A percentile compares a stretch with the other conserved stretches of the same genome.
Evolutionary conservation across 2,797 vertebrate genomes (phyloP).

Genomic region (Chromobotia macracanthus): DNA sequence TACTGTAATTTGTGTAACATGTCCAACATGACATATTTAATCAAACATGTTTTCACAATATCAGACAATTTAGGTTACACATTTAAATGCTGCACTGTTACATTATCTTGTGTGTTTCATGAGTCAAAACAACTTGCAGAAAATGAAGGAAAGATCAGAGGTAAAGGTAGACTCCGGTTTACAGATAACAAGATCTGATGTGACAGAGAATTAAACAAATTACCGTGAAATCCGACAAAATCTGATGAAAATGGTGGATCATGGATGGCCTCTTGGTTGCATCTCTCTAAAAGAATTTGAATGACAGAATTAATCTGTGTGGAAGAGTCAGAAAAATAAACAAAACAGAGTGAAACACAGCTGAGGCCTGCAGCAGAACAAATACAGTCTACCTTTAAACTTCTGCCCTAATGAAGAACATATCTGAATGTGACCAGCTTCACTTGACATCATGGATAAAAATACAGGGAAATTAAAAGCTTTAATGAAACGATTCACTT

Average conservation of each 20-base stretch:
- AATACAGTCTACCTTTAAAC: slow-evolving; percentile 36
- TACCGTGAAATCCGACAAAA: slow-evolving; percentile 41
- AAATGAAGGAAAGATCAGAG: background rate
- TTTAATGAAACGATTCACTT: background rate
- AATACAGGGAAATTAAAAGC: background rate
- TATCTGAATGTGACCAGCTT: background rate
- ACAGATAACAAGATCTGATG: slow-evolving; percentile 49
- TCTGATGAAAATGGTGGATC: slow-evolving; percentile 43
- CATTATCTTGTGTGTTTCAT: background rate
- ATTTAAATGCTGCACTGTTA: background rate
- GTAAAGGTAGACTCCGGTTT: slow-evolving; percentile 15
- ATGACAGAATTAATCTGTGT: slow-evolving; percentile 36
- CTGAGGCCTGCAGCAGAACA: background rate
- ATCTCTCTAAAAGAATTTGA: slow-evolving; percentile 43
- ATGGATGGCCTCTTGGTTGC: slow-evolving; percentile 35
- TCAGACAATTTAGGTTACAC: slow-evolving; percentile 15
- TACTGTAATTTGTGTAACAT: slow-evolving; percentile 6
- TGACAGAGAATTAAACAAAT: slow-evolving; percentile 41
- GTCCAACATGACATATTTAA: background rate
- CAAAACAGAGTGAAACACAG: slow-evolving; percentile 27
- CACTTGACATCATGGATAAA: slow-evolving; percentile 15
- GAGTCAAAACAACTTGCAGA: background rate
- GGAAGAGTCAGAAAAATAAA: slow-evolving; percentile 40
- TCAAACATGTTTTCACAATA: slow-evolving; percentile 16
- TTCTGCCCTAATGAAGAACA: slow-evolving; percentile 18